Evolutionary conservation across 1,140 invertebrate genomes (phyloP).

Genomic region (Octopus bimaculoides): DNA sequence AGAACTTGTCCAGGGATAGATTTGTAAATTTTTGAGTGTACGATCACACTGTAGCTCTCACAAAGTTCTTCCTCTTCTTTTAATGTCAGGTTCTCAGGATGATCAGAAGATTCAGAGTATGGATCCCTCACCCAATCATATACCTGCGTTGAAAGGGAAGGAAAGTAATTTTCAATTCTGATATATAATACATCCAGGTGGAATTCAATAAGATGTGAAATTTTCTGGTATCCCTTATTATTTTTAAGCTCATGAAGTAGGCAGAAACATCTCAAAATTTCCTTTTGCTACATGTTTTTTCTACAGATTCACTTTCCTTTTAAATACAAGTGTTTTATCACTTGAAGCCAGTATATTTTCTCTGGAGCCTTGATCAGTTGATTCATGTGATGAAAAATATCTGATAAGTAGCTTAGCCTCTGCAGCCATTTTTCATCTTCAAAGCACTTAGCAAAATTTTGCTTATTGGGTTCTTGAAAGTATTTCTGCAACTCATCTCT

Average conservation of each 20-base stretch:
- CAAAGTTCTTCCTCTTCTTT: constrained; percentile 12
- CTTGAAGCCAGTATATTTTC: constrained; percentile 8
- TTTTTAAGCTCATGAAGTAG: constrained; percentile 3
- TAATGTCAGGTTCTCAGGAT: constrained; percentile 6
- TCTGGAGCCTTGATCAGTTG: constrained; percentile 5
- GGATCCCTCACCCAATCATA: constrained; percentile 5
- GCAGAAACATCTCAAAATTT: constrained; percentile 9
- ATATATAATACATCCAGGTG: not conserved
- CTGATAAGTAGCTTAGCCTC: not conserved
- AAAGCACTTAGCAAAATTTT: not conserved
- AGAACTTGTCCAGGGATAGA: constrained; percentile 8
- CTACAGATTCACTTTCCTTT: constrained; percentile 7
- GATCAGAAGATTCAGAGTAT: constrained; percentile 1
- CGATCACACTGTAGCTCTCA: not conserved
- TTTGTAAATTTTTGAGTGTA: constrained; percentile 10
- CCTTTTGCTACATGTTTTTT: constrained; percentile 7
- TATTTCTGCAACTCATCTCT: not conserved
- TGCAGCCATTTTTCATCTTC: constrained; percentile 6
- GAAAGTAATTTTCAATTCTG: not conserved
- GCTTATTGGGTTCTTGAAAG: not conserved
- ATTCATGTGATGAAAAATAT: not conserved
- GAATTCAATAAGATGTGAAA: not conserved
- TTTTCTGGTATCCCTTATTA: constrained; percentile 2
- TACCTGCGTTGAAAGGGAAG: constrained; percentile 8
- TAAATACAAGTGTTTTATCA: constrained; percentile 1